These are phyloP conservation scores for Drosophila meridionalis DNA, from an alignment of 2,888 invertebrate genomes.

Conservation along the genomic window DNA sequence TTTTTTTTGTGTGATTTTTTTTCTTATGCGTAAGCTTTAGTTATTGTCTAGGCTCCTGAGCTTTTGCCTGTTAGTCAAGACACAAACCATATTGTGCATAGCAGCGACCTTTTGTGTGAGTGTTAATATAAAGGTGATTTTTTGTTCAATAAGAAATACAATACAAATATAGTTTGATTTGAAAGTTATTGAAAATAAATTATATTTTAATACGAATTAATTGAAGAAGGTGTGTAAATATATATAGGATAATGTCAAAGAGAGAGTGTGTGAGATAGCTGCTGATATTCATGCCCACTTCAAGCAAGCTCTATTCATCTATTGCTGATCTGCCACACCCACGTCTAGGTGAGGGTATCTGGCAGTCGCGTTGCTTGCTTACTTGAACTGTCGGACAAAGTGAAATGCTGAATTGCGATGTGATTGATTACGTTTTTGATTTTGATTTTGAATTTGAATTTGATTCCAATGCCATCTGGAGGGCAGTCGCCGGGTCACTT, in stretches of 20 bases:
- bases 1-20: slow-evolving; percentile 5
- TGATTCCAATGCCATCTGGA: slow-evolving; percentile 56
- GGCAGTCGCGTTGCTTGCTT: not conserved
- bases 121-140: not conserved
- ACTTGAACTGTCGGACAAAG: slow-evolving; percentile 24
- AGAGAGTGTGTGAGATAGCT: not conserved
- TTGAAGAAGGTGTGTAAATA: too few species aligned
- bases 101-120: slow-evolving; percentile 36
- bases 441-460: slow-evolving; percentile 1
- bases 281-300: not conserved
- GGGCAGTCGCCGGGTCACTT: slow-evolving; percentile 52
- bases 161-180: not conserved
- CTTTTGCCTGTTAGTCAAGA: slow-evolving; percentile 16
- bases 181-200: not conserved
- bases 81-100: slow-evolving; percentile 18
- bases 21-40: slow-evolving; percentile 7
- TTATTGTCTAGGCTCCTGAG: slow-evolving; percentile 27
- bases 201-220: not conserved
- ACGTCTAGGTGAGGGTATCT: not conserved
- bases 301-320: not conserved
- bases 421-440: slow-evolving; percentile 60
- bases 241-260: not conserved
- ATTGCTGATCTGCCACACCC: not conserved
- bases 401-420: slow-evolving; percentile 47
- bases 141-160: not conserved